These are phyloP conservation scores for Actias luna DNA, from an alignment of 2,888 invertebrate species.

Conservation along the genomic window DNA sequence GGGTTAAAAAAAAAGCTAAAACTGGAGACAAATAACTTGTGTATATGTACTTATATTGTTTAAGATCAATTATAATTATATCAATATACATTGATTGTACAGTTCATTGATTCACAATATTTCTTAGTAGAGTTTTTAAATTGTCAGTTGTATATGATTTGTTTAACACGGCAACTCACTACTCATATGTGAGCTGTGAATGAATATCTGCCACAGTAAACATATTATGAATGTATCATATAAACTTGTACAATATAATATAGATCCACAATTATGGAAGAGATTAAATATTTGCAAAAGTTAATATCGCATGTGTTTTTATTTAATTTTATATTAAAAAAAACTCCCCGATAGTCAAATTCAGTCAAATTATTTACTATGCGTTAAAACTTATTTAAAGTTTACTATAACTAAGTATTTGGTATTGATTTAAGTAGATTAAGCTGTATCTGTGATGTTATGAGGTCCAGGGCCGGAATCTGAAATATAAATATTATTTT, in stretches of 20 bases:
- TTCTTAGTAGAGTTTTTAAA: slow-evolving; percentile 47
- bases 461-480: slow-evolving; percentile 84
- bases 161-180: slow-evolving; percentile 57
- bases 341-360: slow-evolving; percentile 31
- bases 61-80: slow-evolving; percentile 66
- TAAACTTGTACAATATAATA: slow-evolving; percentile 81
- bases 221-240: slow-evolving; percentile 74
- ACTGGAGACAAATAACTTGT: slow-evolving; percentile 78
- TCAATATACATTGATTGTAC: slow-evolving; percentile 69
- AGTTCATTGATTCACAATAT: slow-evolving; percentile 62
- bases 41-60: slow-evolving; percentile 66
- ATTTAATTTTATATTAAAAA: slow-evolving; percentile 39
- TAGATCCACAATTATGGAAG: slow-evolving; percentile 83
- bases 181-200: slow-evolving; percentile 47
- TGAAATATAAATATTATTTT: slow-evolving; percentile 37
- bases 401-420: slow-evolving; percentile 44
- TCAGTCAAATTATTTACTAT: slow-evolving; percentile 53
- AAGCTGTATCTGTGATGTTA: slow-evolving; percentile 60
- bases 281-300: slow-evolving; percentile 84
- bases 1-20: slow-evolving; percentile 65
- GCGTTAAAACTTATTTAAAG: slow-evolving; percentile 42
- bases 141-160: slow-evolving; percentile 61
- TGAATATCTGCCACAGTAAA: slow-evolving; percentile 60
- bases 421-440: slow-evolving; percentile 41
- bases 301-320: slow-evolving; percentile 69